Base-by-base conservation (phyloP, 1,140 invertebrate genomes). In the Hyposmocoma kahamanoa region DNA sequence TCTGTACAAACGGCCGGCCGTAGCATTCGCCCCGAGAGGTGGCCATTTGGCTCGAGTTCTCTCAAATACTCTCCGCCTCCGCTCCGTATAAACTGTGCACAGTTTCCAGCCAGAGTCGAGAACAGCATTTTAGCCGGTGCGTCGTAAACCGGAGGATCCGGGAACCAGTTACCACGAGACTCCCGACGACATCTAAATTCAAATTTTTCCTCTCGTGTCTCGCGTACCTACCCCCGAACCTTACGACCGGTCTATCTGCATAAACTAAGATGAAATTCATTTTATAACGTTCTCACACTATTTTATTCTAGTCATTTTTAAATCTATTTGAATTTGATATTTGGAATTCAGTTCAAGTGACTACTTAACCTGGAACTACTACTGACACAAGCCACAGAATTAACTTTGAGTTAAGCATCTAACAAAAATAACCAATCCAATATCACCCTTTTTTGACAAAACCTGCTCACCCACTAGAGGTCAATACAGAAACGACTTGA, bases 91-190 rank as follows among this genome's bases (percentile, higher is more conserved):
- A 79, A 79, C 66, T 59, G 59, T 59, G 54, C n/a, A n/a, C n/a
- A 68, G 70, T 74, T 75, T 72, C 55, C 61, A 71, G 64, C 64
- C 51, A 70, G 53, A 70, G 59, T 67, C 51, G 61, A 69, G 64
- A 72, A 63, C 72, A 70, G 70, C 70, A 66, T 77, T 77, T 73
- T 74, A 79, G 66, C 67, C 55, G 50, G 32, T n/a, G 51, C 47
- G 59, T 84, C 80, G 76, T 84, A 84, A 84, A 84, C 64, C 53
- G 61, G 65, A 70, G 59, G 66, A 71, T 74, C 62, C 58, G 43
- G 51, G 62, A 70, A 66, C 64, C 61, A 67, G 68, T 68, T 66
- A 68, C 64, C 62, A 59, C 47, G 67, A 60, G 59, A 71, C 62
- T 66, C 59, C 24, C 36, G 61, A n/a, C 65, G 62, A 81, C 68